phyloP scores from a whole-genome alignment of 2,113 vertebrate genomes.

The Ageneiosus marmoratus region DNA sequence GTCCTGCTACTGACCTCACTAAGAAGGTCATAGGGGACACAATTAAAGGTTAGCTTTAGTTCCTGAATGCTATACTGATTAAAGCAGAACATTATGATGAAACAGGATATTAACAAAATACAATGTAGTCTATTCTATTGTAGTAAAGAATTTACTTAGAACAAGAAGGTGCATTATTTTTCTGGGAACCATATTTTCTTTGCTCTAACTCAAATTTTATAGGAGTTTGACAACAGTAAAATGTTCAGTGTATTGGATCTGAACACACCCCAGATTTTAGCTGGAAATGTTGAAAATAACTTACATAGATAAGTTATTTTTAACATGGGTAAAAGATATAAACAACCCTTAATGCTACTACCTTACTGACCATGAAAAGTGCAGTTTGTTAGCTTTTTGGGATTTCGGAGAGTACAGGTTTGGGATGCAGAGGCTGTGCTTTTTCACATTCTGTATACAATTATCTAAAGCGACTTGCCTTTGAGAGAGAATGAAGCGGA shows the following conservation, averaged over 20 bases:
- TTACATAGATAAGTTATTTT: too few species aligned
- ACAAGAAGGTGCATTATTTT: background rate
- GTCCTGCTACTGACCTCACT: conserved; percentile 81
- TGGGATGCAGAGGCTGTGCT: background rate
- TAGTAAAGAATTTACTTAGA: background rate
- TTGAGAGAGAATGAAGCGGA: background rate
- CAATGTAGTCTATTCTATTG: background rate
- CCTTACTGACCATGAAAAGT: background rate
- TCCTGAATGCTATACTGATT: background rate
- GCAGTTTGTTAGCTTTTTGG: background rate
- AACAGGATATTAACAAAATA: background rate
- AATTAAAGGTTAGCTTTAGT: conserved; percentile 69
- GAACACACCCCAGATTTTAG: background rate
- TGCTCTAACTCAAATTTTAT: background rate
- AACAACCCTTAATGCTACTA: background rate
- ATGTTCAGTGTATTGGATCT: background rate
- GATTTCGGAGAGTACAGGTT: background rate
- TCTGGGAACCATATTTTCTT: background rate
- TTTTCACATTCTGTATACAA: too few species aligned
- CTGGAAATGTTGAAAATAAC: too few species aligned
- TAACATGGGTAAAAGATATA: background rate
- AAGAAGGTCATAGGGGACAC: conserved; percentile 83
- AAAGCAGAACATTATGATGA: background rate
- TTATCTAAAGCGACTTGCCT: too few species aligned
- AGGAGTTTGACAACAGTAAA: background rate